Percentiles rank a stretch among this genome's conserved stretches.
Evolutionary conservation across 2,888 invertebrate genomes (phyloP).

Genomic region (Microctonus hyperodae): DNA sequence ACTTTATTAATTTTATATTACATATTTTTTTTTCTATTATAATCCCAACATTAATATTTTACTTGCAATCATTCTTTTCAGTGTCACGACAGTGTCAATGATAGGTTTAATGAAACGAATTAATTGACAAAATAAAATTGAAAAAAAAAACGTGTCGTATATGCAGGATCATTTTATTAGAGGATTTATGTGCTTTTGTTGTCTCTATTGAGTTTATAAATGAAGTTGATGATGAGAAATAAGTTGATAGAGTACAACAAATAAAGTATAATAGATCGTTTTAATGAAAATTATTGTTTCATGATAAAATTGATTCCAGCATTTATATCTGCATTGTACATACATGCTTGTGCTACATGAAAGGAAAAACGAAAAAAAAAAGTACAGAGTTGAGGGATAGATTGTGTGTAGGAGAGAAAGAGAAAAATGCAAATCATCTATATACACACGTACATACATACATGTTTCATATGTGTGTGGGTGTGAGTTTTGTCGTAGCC

Average conservation of each 20-base stretch:
- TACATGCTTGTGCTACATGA: background rate
- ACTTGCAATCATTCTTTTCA: background rate
- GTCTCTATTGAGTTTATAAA: background rate
- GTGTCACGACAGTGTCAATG: background rate
- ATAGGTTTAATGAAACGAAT: background rate
- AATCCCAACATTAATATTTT: conserved; percentile 7
- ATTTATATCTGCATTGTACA: background rate
- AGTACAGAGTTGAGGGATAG: background rate
- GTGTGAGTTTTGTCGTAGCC: conserved; percentile 31
- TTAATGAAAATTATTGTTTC: background rate
- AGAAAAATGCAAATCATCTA: background rate
- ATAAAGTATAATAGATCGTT: conserved; percentile 14
- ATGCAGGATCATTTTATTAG: background rate
- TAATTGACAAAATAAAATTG: too few relatives aligned
- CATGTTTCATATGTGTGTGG: conserved; percentile 20
- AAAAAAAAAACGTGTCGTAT: background rate
- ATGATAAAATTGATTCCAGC: background rate
- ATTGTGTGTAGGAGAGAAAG: conserved; percentile 11
- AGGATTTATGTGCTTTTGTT: background rate
- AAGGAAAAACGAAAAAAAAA: too few relatives aligned
- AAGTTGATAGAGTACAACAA: conserved; percentile 7
- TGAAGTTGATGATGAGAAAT: background rate
- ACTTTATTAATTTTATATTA: background rate
- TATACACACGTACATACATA: conserved; percentile 4
- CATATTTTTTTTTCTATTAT: background rate